phyloP scores from a whole-genome alignment of 37 sponge, comb jelly and placozoan species.

The Geodia barretti region DNA sequence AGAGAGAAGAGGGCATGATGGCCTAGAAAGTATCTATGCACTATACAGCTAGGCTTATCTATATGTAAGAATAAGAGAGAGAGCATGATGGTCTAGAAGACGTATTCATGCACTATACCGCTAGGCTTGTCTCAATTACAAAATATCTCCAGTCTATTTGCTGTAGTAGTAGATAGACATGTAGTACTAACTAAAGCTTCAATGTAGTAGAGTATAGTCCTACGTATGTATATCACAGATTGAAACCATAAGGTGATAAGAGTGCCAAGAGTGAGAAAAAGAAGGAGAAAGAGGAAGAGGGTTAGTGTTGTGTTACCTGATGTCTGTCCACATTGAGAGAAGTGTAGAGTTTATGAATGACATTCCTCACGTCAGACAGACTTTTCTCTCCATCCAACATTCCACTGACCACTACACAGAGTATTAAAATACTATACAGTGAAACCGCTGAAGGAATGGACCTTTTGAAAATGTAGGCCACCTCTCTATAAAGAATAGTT shows the following conservation, averaged over 20 bases:
- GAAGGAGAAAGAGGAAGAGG: background rate
- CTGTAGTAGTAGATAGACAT: background rate
- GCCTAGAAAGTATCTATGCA: too few species aligned
- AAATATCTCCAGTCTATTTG: background rate
- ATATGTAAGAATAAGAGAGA: background rate
- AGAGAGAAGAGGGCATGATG: background rate
- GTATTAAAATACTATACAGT: too few species aligned
- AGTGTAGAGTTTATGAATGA: constrained; percentile 86
- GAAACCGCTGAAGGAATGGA: too few species aligned
- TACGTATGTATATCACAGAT: background rate
- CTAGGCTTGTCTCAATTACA: too few species aligned
- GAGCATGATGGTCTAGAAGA: too few species aligned
- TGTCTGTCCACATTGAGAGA: constrained; percentile 87
- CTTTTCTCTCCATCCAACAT: constrained; percentile 49
- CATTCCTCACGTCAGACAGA: constrained; percentile 72
- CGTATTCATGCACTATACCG: too few species aligned
- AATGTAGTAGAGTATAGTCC: too few species aligned
- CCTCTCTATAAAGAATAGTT: too few species aligned
- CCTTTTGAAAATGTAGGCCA: too few species aligned
- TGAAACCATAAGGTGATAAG: too few species aligned
- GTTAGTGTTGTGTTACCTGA: constrained; percentile 49
- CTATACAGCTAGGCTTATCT: background rate
- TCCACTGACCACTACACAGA: background rate
- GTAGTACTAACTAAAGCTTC: background rate
- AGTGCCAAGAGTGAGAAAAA: background rate